These are phyloP conservation scores for Adela reaumurella DNA, from an alignment of 2,888 invertebrate species.

Conservation along the genomic window DNA sequence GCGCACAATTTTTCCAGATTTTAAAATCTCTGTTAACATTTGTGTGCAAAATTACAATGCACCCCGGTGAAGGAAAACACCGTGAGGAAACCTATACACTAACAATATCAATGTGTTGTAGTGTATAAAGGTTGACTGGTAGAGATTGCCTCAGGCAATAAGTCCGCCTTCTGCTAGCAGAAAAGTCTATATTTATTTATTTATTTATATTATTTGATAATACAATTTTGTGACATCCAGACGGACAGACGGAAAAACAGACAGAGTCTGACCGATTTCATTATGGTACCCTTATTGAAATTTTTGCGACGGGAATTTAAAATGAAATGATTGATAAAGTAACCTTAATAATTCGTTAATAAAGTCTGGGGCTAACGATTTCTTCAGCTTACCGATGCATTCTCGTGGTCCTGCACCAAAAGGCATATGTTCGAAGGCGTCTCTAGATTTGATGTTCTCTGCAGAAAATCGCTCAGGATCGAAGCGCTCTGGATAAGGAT, in stretches of 20 bases:
- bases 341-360: not conserved
- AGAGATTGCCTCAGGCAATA: too few relatives aligned
- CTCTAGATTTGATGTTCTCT: slow-evolving; percentile 21
- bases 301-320: not conserved
- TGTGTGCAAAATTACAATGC: not conserved
- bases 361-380: slow-evolving; percentile 4
- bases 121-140: too few relatives aligned
- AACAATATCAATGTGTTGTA: too few relatives aligned
- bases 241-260: too few relatives aligned
- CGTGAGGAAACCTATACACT: too few relatives aligned
- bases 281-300: too few relatives aligned
- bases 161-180: too few relatives aligned
- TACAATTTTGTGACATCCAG: not conserved
- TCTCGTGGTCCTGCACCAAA: slow-evolving; percentile 38
- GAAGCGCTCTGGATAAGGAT: slow-evolving; percentile 36
- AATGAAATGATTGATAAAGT: not conserved
- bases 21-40: too few relatives aligned
- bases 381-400: slow-evolving; percentile 41
- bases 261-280: too few relatives aligned
- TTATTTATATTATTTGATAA: not conserved
- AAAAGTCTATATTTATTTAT: too few relatives aligned
- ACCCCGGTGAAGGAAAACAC: too few relatives aligned
- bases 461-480: slow-evolving; percentile 39
- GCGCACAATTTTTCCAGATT: too few relatives aligned
- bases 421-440: slow-evolving; percentile 30